Percentiles rank a stretch among this genome's conserved stretches.
Conservation (phyloP, 2,797 vertebrate species). For the Phoeniculus purpureus region DNA sequence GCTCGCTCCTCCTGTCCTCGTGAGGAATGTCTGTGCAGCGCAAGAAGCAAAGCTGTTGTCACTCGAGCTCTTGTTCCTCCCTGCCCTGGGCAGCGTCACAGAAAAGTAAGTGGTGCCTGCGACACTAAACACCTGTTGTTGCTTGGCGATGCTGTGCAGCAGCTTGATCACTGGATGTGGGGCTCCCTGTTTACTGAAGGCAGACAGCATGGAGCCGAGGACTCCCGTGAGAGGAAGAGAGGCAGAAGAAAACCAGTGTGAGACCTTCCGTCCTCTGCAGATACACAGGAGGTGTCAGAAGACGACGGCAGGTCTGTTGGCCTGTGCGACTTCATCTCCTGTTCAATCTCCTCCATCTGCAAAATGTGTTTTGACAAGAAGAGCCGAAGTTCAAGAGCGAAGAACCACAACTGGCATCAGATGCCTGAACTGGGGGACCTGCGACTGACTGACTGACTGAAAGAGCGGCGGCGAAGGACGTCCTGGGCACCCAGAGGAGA, state of each 20-base stretch:
- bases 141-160: neutral
- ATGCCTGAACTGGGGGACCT: neutral
- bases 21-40: neutral
- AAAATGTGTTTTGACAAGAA: slow-evolving; percentile 24
- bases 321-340: neutral
- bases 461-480: neutral
- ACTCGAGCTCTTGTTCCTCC: neutral
- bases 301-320: slow-evolving; percentile 35
- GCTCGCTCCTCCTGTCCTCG: neutral
- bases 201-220: neutral
- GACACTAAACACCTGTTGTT: neutral
- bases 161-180: neutral
- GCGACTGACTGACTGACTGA: neutral
- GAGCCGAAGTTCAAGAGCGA: slow-evolving; percentile 9
- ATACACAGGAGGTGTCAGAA: neutral
- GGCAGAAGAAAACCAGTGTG: slow-evolving; percentile 16
- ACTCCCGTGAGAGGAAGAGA: slow-evolving; percentile 2
- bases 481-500: neutral
- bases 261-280: slow-evolving; percentile 1
- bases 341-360: neutral
- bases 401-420: neutral
- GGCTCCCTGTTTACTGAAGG: slow-evolving; percentile 12
- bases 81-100: neutral
- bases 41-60: neutral
- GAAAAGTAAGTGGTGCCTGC: neutral